phyloP scores from a whole-genome alignment of 2,888 invertebrate genomes.

The Sericinus montela region DNA sequence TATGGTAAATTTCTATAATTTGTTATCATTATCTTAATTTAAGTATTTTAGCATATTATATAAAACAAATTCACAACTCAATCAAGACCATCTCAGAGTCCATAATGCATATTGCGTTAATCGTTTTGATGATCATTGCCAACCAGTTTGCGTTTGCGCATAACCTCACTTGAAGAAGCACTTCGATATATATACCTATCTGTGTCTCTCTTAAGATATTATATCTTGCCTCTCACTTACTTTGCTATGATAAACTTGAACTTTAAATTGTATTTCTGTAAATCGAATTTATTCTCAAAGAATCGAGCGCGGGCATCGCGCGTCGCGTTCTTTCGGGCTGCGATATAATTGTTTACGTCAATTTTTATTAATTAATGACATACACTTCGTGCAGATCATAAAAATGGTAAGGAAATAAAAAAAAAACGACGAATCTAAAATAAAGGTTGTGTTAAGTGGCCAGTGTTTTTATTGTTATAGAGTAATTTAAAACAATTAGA shows the following conservation, averaged over 20 bases:
- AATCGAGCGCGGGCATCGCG: conserved; percentile 37
- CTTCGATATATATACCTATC: conserved; percentile 31
- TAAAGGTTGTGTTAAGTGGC: background rate
- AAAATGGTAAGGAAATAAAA: conserved; percentile 11
- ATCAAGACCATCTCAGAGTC: background rate
- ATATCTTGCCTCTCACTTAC: conserved; percentile 32
- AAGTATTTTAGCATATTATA: background rate
- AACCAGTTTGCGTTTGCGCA: conserved; percentile 52
- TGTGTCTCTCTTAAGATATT: conserved; percentile 24
- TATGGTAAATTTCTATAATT: too few relatives aligned
- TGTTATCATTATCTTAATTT: too few relatives aligned
- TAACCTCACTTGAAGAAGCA: conserved; percentile 28
- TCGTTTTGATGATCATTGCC: conserved; percentile 40
- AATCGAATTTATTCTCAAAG: conserved; percentile 47
- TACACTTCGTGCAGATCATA: conserved; percentile 21
- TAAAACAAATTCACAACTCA: background rate
- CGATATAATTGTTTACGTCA: conserved; percentile 34
- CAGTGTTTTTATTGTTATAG: background rate
- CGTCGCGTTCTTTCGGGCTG: conserved; percentile 33
- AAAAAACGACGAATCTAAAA: background rate
- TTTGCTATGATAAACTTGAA: conserved; percentile 64
- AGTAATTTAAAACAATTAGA: background rate
- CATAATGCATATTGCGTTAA: conserved; percentile 25
- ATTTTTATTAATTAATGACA: conserved; percentile 29
- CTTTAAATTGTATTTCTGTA: conserved; percentile 39